Conservation (phyloP, 1,140 invertebrate genomes). For the Ectropis grisescens region DNA sequence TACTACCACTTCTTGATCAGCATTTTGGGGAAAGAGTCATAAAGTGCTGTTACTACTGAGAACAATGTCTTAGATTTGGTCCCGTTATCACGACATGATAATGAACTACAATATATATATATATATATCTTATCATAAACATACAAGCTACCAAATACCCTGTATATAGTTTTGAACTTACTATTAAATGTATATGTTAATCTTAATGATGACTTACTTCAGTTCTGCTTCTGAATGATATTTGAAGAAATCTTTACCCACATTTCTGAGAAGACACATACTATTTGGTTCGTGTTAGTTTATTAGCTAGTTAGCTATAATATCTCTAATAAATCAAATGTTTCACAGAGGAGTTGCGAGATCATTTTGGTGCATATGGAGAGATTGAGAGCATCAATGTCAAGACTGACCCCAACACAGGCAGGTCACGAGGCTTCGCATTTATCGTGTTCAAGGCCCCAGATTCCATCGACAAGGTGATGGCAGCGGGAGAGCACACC, state of each 20-base stretch:
- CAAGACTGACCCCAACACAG: constrained; percentile 92
- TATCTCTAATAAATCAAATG: constrained; percentile 5
- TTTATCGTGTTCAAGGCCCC: constrained; percentile 94
- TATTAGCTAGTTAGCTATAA: neutral
- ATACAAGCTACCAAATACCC: no score
- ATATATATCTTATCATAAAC: no score
- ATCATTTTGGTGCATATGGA: constrained; percentile 91
- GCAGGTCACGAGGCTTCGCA: constrained; percentile 91
- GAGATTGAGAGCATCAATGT: constrained; percentile 95
- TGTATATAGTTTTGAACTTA: no score
- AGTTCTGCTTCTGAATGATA: constrained; percentile 69
- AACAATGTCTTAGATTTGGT: no score
- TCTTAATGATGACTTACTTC: constrained; percentile 67
- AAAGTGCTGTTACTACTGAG: no score
- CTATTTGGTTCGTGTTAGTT: no score
- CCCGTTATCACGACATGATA: no score
- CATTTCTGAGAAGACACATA: constrained; percentile 30
- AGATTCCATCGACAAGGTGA: constrained; percentile 92
- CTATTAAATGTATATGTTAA: no score
- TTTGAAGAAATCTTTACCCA: constrained; percentile 67
- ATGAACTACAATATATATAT: no score
- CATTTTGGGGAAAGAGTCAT: no score
- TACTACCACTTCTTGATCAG: no score
- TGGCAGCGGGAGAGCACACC: constrained; percentile 86
- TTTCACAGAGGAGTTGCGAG: constrained; percentile 90